These are phyloP conservation scores for Mythimna impura DNA, from an alignment of 2,888 invertebrate genomes.

Conservation along the genomic window DNA sequence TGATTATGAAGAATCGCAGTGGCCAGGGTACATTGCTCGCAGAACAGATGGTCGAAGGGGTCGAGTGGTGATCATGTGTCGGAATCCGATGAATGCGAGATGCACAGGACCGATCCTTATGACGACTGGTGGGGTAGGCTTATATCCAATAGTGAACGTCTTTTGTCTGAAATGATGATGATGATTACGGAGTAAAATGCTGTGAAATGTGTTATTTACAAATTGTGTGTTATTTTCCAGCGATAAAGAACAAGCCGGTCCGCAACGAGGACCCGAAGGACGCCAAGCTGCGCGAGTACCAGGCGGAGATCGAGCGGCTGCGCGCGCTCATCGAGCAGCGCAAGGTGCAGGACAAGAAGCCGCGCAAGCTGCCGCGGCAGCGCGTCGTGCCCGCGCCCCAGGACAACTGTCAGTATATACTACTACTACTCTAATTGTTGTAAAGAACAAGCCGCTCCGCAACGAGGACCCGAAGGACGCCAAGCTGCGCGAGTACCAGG, in stretches of 20 bases:
- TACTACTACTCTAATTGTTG: no score
- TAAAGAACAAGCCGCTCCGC: no score
- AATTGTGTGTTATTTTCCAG: constrained; percentile 75
- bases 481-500: constrained; percentile 93
- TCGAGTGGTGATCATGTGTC: no score
- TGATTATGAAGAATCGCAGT: no score
- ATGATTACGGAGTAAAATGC: not conserved
- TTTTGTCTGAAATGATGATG: no score
- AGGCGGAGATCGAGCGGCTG: constrained; percentile 97
- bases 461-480: no score
- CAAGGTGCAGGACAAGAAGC: constrained; percentile 74
- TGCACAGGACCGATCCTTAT: no score
- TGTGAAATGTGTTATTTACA: not conserved
- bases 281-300: constrained; percentile 98
- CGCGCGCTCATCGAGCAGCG: constrained; percentile 86
- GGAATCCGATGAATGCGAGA: no score
- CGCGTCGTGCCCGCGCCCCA: constrained; percentile 14
- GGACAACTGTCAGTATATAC: constrained; percentile 64
- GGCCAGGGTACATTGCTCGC: no score
- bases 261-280: constrained; percentile 99
- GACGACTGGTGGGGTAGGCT: no score
- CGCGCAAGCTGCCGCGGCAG: constrained; percentile 47
- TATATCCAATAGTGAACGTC: no score
- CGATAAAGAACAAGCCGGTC: constrained; percentile 99
- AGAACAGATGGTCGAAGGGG: no score